Evolutionary conservation across 2,888 invertebrate species (phyloP).

Genomic region (Toxonevra muliebris): DNA sequence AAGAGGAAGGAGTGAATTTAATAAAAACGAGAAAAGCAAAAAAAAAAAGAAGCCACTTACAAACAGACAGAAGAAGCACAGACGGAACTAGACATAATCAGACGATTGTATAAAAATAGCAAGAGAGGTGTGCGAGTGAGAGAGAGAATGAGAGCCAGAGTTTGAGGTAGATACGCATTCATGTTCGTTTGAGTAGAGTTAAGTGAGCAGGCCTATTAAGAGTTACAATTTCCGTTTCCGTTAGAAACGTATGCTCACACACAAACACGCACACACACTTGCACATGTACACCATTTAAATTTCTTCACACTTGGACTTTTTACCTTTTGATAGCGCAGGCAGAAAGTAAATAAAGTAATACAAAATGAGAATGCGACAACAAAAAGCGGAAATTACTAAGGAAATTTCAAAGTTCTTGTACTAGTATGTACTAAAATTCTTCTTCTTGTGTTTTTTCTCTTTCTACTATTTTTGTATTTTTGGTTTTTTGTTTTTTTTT

Average conservation of each 20-base stretch:
- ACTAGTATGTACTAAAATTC: no score
- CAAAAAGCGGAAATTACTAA: slow-evolving; percentile 18
- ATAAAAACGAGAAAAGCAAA: slow-evolving; percentile 12
- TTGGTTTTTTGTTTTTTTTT: not conserved
- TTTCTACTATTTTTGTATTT: not conserved
- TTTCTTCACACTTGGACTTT: no score
- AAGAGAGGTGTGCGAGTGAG: no score
- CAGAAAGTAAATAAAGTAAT: no score
- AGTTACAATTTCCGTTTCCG: slow-evolving; percentile 33
- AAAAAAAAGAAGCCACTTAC: not conserved
- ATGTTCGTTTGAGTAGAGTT: not conserved
- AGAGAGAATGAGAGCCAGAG: no score
- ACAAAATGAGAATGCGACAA: not conserved
- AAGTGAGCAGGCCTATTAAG: slow-evolving; percentile 19
- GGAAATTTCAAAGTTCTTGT: slow-evolving; percentile 19
- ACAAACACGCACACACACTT: not conserved
- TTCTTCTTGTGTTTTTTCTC: no score
- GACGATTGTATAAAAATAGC: no score
- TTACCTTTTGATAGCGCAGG: no score
- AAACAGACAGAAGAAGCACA: not conserved
- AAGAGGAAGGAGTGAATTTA: slow-evolving; percentile 9
- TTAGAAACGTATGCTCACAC: not conserved
- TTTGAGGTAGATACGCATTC: not conserved
- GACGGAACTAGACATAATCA: no score
- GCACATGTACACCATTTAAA: not conserved